Evolutionary conservation across 1,140 invertebrate genomes (phyloP).

Genomic region (Alviniconcha marisindica): DNA sequence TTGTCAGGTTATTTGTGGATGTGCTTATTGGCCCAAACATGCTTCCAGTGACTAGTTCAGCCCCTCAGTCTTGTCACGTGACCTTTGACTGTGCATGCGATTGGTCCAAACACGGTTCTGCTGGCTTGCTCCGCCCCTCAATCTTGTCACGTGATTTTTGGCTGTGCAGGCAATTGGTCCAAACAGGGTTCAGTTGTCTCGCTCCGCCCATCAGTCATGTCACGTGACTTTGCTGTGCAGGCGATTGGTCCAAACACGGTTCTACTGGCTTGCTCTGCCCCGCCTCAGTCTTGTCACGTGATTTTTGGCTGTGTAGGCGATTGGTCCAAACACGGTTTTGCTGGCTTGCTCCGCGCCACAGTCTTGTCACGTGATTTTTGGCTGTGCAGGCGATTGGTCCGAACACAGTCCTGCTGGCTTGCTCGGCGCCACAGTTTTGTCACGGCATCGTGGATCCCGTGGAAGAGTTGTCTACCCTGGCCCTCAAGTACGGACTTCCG

Average conservation of each 20-base stretch:
- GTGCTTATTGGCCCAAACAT: no score
- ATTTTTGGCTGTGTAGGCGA: conserved; percentile 81
- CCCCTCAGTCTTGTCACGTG: conserved; percentile 12
- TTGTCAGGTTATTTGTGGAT: no score
- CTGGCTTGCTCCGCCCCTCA: conserved; percentile 95
- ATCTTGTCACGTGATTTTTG: conserved; percentile 95
- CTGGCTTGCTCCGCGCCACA: conserved; percentile 95
- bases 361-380: conserved; percentile 95
- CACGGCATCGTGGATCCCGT: conserved; percentile 98
- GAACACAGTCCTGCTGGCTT: conserved; percentile 92
- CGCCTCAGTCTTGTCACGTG: conserved; percentile 79
- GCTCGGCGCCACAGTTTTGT: conserved; percentile 95
- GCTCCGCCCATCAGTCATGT: no score
- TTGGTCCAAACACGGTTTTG: conserved; percentile 91
- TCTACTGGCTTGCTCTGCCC: no score
- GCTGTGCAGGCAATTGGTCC: conserved; percentile 78
- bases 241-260: no score
- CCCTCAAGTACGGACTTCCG: conserved; percentile 89
- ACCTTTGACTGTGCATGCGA: conserved; percentile 78
- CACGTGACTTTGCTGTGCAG: conserved; percentile 48
- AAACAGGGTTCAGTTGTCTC: no score
- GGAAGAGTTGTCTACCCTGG: conserved; percentile 86
- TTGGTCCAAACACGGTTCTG: conserved; percentile 91
- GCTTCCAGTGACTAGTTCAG: no score
- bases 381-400: conserved; percentile 82